These are phyloP conservation scores for Deladenus siricidicola DNA, from an alignment of 2,888 invertebrate genomes.

Conservation along the genomic window DNA sequence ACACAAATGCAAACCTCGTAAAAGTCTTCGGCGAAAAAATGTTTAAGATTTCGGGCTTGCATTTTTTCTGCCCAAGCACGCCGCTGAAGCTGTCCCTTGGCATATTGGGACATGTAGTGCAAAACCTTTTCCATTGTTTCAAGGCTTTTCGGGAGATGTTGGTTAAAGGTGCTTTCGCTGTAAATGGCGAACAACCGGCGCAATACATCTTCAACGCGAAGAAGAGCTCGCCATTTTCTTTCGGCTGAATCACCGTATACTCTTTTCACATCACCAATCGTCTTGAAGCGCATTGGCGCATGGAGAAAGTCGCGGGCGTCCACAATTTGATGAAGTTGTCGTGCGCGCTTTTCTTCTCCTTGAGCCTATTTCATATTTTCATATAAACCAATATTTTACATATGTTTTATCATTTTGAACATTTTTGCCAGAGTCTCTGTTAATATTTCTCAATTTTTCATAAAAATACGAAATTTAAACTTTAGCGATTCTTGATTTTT, in stretches of 20 bases:
- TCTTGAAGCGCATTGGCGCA: constrained; percentile 30
- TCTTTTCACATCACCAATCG: constrained; percentile 44
- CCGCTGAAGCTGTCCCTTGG: constrained; percentile 38
- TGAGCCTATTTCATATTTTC: background rate
- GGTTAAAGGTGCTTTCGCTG: constrained; percentile 14
- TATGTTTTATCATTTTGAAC: too few species aligned
- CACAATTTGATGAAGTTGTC: constrained; percentile 34
- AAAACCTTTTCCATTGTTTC: constrained; percentile 44
- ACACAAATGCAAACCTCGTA: constrained; percentile 49
- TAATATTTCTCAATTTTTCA: too few species aligned
- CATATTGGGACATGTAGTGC: constrained; percentile 40
- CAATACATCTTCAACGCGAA: constrained; percentile 28
- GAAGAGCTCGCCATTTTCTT: constrained; percentile 23
- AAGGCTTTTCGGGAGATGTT: constrained; percentile 35
- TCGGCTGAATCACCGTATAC: constrained; percentile 42
- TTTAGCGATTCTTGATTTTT: too few species aligned
- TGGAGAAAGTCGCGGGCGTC: background rate
- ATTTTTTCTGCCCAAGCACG: constrained; percentile 52
- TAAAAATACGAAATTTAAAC: too few species aligned
- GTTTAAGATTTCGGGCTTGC: constrained; percentile 50
- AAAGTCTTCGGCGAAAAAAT: constrained; percentile 51
- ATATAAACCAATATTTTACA: constrained; percentile 6
- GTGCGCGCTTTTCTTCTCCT: constrained; percentile 16
- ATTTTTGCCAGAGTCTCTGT: too few species aligned
- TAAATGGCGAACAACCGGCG: constrained; percentile 27